phyloP scores from a whole-genome alignment of 2,888 invertebrate species.

The Chrysina gloriosa region DNA sequence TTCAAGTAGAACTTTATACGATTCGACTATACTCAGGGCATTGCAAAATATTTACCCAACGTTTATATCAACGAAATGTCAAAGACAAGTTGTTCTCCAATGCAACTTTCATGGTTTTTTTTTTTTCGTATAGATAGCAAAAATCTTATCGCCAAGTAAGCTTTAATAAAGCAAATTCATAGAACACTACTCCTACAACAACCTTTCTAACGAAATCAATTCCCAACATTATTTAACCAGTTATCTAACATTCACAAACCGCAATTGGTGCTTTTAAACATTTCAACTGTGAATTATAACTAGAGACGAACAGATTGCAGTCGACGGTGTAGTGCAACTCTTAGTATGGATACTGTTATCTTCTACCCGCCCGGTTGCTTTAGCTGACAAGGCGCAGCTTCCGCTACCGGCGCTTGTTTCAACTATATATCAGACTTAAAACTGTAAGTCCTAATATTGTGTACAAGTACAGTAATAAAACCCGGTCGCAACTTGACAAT shows the following conservation, averaged over 20 bases:
- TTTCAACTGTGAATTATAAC: slow-evolving; percentile 4
- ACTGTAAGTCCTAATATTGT: slow-evolving; percentile 18
- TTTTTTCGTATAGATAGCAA: too few relatives aligned
- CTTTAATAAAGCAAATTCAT: too few relatives aligned
- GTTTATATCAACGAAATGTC: too few relatives aligned
- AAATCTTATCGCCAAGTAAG: too few relatives aligned
- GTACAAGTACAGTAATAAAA: slow-evolving; percentile 4
- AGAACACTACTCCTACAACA: background rate
- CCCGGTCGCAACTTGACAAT: slow-evolving; percentile 14
- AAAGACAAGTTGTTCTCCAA: too few relatives aligned
- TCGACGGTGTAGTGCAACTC: background rate
- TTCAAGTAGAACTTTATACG: too few relatives aligned
- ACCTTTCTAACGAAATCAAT: background rate
- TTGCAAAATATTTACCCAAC: too few relatives aligned
- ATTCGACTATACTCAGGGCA: too few relatives aligned
- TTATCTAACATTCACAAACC: background rate
- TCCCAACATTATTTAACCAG: background rate
- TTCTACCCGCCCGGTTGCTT: background rate
- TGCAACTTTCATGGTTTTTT: too few relatives aligned
- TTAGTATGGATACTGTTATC: background rate
- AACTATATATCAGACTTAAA: slow-evolving; percentile 13
- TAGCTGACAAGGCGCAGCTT: background rate
- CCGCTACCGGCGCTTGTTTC: slow-evolving; percentile 10
- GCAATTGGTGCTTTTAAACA: slow-evolving; percentile 1
- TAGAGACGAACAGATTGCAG: background rate